A percentile compares a stretch with the other conserved stretches of the same genome.
Conservation (phyloP, 2,888 invertebrate genomes). For the Xylophagus ater region DNA sequence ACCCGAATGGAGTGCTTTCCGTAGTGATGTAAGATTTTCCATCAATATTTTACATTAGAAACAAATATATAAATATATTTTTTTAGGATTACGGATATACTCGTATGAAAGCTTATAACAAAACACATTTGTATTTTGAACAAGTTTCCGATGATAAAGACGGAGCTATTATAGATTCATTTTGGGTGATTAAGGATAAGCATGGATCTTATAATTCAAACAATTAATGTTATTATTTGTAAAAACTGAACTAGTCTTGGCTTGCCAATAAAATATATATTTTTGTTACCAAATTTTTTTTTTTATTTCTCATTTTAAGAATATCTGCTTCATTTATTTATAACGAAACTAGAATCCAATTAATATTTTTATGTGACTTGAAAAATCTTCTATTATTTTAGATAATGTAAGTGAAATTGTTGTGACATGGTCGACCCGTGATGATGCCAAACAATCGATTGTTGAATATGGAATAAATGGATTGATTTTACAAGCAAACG, state of each 20-base stretch:
- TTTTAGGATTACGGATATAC: constrained; percentile 82
- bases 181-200: constrained; percentile 54
- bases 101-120: constrained; percentile 65
- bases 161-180: constrained; percentile 55
- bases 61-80: too few relatives aligned
- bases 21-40: constrained; percentile 46
- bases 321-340: too few relatives aligned
- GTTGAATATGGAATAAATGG: constrained; percentile 63
- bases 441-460: constrained; percentile 51
- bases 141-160: constrained; percentile 68
- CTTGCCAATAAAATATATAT: too few relatives aligned
- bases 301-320: too few relatives aligned
- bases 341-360: too few relatives aligned
- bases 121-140: constrained; percentile 76
- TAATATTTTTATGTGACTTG: too few relatives aligned
- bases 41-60: too few relatives aligned
- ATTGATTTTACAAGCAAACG: constrained; percentile 45
- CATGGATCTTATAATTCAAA: constrained; percentile 24
- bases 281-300: too few relatives aligned
- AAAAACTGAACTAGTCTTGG: too few relatives aligned
- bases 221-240: too few relatives aligned
- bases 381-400: constrained; percentile 35
- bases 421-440: constrained; percentile 74
- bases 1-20: constrained; percentile 73
- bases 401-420: constrained; percentile 56